Percentiles rank a stretch among this genome's conserved stretches.
Conservation (phyloP, 2,113 vertebrate genomes). For the Thomomys bottae region DNA sequence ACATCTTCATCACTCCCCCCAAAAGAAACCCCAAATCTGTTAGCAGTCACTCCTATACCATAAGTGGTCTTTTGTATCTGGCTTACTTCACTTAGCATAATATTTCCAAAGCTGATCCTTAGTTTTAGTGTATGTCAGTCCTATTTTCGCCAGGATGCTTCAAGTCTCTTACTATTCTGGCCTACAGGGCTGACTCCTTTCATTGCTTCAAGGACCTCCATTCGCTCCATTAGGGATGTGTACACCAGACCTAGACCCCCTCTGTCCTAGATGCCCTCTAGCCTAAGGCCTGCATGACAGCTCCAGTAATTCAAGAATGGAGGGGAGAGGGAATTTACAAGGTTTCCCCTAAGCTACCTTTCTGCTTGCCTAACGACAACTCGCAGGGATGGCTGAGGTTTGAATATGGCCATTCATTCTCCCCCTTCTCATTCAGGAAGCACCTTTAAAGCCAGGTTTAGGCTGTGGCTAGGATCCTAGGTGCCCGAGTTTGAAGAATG, state of each 20-base stretch:
- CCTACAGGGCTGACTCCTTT: not conserved
- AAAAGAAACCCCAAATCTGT: not conserved
- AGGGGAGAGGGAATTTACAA: not conserved
- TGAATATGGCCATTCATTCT: too few relatives aligned
- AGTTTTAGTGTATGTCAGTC: not conserved
- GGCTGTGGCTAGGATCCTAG: rapidly evolving
- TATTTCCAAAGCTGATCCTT: not conserved
- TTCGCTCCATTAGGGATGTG: not conserved
- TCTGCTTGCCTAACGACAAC: not conserved
- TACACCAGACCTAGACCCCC: not conserved
- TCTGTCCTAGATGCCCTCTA: not conserved
- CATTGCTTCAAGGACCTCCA: not conserved
- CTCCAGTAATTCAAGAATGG: not conserved
- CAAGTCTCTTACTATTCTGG: too few relatives aligned
- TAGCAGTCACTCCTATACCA: not conserved
- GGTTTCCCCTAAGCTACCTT: not conserved
- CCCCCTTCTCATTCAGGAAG: not conserved
- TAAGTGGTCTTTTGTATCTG: not conserved
- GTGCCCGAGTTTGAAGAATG: not conserved
- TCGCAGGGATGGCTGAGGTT: not conserved
- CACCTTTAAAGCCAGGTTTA: not conserved
- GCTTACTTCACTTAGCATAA: not conserved
- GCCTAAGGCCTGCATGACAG: not conserved
- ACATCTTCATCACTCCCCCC: too few relatives aligned
- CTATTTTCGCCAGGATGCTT: not conserved